A percentile compares a stretch with the other conserved stretches of the same genome.
Conservation (phyloP, 2,113 vertebrate genomes). For the Castor canadensis region DNA sequence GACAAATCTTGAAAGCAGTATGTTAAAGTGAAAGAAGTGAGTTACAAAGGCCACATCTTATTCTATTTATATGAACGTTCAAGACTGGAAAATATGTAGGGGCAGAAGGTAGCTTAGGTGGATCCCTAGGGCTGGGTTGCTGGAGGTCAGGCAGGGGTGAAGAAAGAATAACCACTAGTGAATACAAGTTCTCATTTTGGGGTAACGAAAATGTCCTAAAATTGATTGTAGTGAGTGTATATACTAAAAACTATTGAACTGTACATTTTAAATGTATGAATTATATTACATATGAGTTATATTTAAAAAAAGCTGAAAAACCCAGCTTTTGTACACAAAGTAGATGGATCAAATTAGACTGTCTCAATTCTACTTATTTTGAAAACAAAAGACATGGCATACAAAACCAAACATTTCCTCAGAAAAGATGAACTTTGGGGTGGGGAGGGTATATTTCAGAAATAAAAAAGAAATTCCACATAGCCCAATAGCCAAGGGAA, state of each 20-base stretch:
- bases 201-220: not conserved
- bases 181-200: not conserved
- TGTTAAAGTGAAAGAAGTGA: not conserved
- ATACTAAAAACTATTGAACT: not conserved
- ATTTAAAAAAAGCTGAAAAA: not conserved
- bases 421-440: not conserved
- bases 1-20: not conserved
- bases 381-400: not conserved
- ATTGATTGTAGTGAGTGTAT: not conserved
- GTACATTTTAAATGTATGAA: not conserved
- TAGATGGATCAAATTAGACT: not conserved
- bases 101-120: not conserved
- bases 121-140: not conserved
- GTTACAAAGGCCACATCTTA: not conserved
- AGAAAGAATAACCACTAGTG: not conserved
- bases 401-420: not conserved
- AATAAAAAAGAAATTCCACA: not conserved
- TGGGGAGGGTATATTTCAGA: not conserved
- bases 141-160: not conserved
- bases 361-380: not conserved
- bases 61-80: not conserved
- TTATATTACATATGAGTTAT: not conserved
- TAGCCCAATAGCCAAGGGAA: not conserved
- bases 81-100: not conserved
- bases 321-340: not conserved